Conservation (phyloP, 1,140 invertebrate species). For the Delia radicum region DNA sequence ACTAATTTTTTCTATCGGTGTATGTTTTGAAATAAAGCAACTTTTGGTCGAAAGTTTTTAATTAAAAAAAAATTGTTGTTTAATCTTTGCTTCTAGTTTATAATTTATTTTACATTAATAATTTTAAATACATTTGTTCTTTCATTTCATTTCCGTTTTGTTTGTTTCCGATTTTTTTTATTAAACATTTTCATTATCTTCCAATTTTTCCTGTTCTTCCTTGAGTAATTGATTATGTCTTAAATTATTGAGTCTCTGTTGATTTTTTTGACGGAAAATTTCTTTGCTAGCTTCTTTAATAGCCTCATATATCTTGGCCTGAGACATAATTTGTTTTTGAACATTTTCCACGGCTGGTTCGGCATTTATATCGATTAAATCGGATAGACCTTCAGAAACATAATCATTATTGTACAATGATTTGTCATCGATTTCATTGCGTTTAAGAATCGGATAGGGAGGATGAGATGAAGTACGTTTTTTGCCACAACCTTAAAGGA, state of each 20-base stretch:
- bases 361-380: slow-evolving; percentile 65
- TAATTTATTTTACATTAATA: not conserved
- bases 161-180: not conserved
- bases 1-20: no score
- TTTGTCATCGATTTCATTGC: slow-evolving; percentile 45
- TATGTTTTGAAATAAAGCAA: no score
- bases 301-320: slow-evolving; percentile 75
- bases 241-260: slow-evolving; percentile 42
- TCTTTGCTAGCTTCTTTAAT: slow-evolving; percentile 73
- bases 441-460: slow-evolving; percentile 46
- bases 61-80: no score
- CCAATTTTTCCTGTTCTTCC: slow-evolving; percentile 29
- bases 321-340: slow-evolving; percentile 72
- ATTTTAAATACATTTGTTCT: not conserved
- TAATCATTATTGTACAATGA: slow-evolving; percentile 36
- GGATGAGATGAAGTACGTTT: slow-evolving; percentile 62
- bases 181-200: not conserved
- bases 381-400: slow-evolving; percentile 63
- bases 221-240: slow-evolving; percentile 43
- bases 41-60: no score
- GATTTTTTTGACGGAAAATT: slow-evolving; percentile 60
- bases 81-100: not conserved
- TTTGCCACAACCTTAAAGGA: slow-evolving; percentile 64
- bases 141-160: not conserved
- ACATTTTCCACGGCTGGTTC: slow-evolving; percentile 72